Evolutionary conservation across 37 sponge, comb jelly and placozoan species (phyloP).

Genomic region (Petrosia ficiformis): DNA sequence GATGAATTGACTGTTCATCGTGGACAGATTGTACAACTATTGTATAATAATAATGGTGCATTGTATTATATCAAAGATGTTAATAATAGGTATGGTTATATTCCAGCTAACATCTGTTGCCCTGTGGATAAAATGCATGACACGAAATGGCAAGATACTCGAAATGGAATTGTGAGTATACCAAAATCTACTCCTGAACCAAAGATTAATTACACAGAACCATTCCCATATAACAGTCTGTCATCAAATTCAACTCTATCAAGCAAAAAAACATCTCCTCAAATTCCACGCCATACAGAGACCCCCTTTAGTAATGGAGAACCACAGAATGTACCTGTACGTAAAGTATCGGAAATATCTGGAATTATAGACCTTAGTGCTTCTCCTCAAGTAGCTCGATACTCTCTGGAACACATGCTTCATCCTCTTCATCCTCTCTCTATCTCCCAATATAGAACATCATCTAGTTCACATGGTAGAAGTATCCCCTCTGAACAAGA

Average conservation of each 20-base stretch:
- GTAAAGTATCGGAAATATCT: background rate
- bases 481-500: background rate
- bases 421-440: conserved; percentile 14
- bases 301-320: background rate
- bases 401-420: background rate
- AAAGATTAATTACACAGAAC: background rate
- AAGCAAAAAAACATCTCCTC: background rate
- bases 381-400: background rate
- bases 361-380: background rate
- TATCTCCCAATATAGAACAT: background rate
- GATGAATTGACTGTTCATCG: conserved; percentile 41
- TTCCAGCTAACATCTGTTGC: conserved; percentile 25
- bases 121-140: conserved; percentile 8
- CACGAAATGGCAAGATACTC: background rate
- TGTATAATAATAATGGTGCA: conserved; percentile 20
- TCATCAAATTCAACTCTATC: background rate
- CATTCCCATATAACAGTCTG: background rate
- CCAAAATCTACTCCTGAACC: background rate
- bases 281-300: background rate
- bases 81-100: conserved; percentile 30
- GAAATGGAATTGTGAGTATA: background rate
- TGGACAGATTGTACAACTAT: conserved; percentile 37
- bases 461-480: too few species aligned
- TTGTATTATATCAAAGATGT: conserved; percentile 33
- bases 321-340: background rate